These are phyloP conservation scores for Meandrina meandrites DNA, from an alignment of 92 coral and sea anemone species.

Conservation along the genomic window DNA sequence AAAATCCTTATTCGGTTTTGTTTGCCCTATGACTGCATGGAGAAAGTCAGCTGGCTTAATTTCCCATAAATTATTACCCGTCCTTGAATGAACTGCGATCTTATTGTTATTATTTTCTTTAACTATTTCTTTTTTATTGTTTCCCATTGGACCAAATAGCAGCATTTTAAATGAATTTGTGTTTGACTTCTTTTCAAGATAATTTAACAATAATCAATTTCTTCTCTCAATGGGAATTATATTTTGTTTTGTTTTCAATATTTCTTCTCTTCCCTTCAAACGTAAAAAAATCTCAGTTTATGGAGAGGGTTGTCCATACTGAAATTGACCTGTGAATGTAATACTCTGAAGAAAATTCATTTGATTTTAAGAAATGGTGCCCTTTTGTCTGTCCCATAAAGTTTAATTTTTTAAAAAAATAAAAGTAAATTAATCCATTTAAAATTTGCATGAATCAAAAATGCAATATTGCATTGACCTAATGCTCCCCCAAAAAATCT, in stretches of 20 bases:
- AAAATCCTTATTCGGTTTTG: neutral
- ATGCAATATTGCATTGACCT: neutral
- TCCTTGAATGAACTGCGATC: neutral
- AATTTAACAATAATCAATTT: neutral
- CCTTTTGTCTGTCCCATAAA: neutral
- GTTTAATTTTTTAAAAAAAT: neutral
- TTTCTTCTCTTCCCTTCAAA: neutral
- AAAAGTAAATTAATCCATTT: neutral
- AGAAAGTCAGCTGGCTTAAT: neutral
- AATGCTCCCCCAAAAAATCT: no score
- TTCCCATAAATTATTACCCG: slow-evolving; percentile 2
- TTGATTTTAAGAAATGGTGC: neutral
- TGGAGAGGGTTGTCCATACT: neutral
- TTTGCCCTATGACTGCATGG: neutral
- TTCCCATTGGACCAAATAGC: neutral
- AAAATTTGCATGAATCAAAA: neutral
- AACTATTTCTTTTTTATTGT: neutral
- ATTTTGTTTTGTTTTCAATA: neutral
- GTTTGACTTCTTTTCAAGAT: neutral
- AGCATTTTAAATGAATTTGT: neutral
- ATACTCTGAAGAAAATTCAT: neutral
- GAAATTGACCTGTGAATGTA: neutral
- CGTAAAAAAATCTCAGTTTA: neutral
- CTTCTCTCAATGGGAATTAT: neutral
- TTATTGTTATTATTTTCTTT: neutral